Conservation (phyloP, 2,888 invertebrate species). For the Galeopsomyia nigrocyanea region DNA sequence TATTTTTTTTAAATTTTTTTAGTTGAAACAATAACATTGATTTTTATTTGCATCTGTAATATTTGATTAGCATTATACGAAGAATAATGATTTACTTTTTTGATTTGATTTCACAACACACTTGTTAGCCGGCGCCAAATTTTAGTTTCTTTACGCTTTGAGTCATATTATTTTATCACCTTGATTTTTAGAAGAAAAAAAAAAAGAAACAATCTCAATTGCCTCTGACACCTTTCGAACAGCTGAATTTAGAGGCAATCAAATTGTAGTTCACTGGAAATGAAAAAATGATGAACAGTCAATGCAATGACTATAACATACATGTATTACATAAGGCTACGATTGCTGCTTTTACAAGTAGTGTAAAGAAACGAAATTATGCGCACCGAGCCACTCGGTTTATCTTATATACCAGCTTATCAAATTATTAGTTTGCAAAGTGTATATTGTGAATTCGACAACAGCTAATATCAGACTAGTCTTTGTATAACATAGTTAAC, state of each 20-base stretch:
- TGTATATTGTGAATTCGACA: slow-evolving; percentile 39
- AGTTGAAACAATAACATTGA: neutral
- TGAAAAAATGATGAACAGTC: slow-evolving; percentile 18
- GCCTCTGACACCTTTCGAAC: slow-evolving; percentile 49
- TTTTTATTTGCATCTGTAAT: slow-evolving; percentile 13
- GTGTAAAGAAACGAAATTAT: slow-evolving; percentile 65
- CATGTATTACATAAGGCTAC: slow-evolving; percentile 12
- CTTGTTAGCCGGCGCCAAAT: slow-evolving; percentile 39
- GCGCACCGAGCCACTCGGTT: slow-evolving; percentile 67
- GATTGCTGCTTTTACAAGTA: slow-evolving; percentile 44
- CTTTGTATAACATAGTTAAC: neutral
- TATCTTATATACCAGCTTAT: neutral
- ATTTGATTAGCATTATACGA: neutral
- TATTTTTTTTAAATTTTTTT: neutral
- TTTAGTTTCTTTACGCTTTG: slow-evolving; percentile 50
- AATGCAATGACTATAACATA: slow-evolving; percentile 36
- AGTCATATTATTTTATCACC: slow-evolving; percentile 39
- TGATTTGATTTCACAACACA: neutral
- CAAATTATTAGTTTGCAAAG: slow-evolving; percentile 15
- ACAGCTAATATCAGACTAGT: slow-evolving; percentile 3
- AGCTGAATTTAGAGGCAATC: slow-evolving; percentile 31
- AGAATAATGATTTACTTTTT: neutral
- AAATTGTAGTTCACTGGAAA: slow-evolving; percentile 19
- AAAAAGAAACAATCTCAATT: slow-evolving; percentile 31
- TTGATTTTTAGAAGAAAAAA: slow-evolving; percentile 23